Evolutionary conservation across 2,113 vertebrate genomes (phyloP).

Genomic region (Plotosus lineatus): DNA sequence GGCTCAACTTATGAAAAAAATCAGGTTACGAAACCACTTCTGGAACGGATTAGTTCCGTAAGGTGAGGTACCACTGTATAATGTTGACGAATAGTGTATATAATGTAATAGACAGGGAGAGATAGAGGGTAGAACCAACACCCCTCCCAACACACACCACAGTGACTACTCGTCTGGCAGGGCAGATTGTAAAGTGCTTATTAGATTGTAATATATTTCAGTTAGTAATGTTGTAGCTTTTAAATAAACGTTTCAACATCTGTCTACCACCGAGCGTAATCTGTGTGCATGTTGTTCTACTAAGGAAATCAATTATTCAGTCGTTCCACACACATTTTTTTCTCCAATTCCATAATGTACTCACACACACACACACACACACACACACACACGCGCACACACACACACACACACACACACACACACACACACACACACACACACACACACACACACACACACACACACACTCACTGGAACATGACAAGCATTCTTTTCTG

Average conservation of each 20-base stretch:
- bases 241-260: neutral
- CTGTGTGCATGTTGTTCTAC: neutral
- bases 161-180: neutral
- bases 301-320: neutral
- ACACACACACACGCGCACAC: conserved; percentile 5
- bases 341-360: neutral
- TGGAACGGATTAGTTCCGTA: too few species aligned
- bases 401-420: neutral
- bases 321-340: neutral
- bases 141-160: neutral
- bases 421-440: neutral
- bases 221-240: neutral
- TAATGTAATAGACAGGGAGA: neutral
- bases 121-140: neutral
- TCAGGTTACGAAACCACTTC: too few species aligned
- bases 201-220: neutral
- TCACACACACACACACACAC: neutral
- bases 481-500: conserved; percentile 3
- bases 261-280: neutral
- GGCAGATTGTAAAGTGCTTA: neutral
- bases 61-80: too few species aligned
- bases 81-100: too few species aligned
- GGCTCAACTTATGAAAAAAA: too few species aligned
- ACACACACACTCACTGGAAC: conserved; percentile 10
- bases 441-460: conserved; percentile 21